A percentile compares a stretch with the other conserved stretches of the same genome.
phyloP scores from a whole-genome alignment of 2,113 vertebrate genomes.

The Nycticorax nycticorax region DNA sequence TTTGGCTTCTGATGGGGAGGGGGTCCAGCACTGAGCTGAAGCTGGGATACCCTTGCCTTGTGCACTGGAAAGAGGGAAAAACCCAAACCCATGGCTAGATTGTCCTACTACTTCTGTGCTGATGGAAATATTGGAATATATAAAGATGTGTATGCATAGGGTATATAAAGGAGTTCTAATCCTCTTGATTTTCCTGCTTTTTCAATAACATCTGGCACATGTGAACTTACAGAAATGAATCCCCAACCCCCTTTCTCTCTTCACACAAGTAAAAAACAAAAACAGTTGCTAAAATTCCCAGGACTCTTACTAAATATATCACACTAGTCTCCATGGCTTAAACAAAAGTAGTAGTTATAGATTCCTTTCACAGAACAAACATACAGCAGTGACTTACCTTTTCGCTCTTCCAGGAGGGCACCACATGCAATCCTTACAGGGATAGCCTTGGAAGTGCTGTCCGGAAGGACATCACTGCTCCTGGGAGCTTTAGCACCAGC shows the following conservation, averaged over 20 bases:
- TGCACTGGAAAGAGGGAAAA: not conserved
- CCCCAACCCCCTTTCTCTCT: not conserved
- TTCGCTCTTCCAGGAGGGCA: slow-evolving; percentile 57
- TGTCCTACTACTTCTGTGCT: not conserved
- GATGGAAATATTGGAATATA: not conserved
- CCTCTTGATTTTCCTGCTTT: not conserved
- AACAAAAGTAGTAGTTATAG: not conserved
- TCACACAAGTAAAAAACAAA: not conserved
- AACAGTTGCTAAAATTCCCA: not conserved
- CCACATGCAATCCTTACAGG: not conserved
- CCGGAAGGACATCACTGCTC: not conserved
- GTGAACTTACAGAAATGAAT: not conserved
- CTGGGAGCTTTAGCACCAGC: slow-evolving; percentile 15
- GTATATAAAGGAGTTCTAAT: not conserved
- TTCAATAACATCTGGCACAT: not conserved
- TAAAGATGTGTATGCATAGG: not conserved
- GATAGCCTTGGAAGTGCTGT: not conserved
- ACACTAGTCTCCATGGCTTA: not conserved
- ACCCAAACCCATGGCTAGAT: not conserved
- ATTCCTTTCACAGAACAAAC: not conserved
- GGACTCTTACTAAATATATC: not conserved
- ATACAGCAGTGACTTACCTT: slow-evolving; percentile 58
- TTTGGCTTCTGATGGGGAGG: not conserved
- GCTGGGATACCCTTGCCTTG: not conserved
- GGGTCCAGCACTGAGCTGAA: not conserved